These are phyloP conservation scores for Cyaniris semiargus DNA, from an alignment of 2,888 invertebrate genomes.

Conservation along the genomic window DNA sequence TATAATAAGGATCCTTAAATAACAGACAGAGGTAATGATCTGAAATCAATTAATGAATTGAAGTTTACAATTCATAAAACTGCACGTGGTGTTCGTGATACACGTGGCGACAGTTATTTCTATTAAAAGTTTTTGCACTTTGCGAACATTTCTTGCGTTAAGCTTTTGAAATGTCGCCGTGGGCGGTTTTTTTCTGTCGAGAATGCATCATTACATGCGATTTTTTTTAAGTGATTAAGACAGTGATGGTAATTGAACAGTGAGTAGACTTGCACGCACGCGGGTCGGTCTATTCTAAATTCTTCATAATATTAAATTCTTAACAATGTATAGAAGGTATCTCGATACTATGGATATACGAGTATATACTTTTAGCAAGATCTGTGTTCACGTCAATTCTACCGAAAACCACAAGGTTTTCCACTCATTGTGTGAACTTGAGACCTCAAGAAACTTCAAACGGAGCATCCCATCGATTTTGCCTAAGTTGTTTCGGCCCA, in stretches of 20 bases:
- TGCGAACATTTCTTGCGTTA: background rate
- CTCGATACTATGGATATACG: too few relatives aligned
- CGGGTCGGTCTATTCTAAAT: too few relatives aligned
- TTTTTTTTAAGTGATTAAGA: background rate
- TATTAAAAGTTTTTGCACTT: background rate
- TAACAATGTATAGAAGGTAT: too few relatives aligned
- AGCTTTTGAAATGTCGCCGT: background rate
- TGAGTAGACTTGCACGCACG: too few relatives aligned
- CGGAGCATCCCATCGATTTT: constrained; percentile 4
- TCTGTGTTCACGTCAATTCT: too few relatives aligned
- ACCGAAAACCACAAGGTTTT: background rate
- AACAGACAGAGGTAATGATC: too few relatives aligned
- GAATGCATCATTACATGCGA: background rate
- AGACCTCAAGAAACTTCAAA: constrained; percentile 6
- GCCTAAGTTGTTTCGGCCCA: constrained; percentile 8
- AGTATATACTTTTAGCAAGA: too few relatives aligned
- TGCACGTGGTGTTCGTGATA: background rate
- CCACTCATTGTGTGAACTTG: background rate
- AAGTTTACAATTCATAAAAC: too few relatives aligned
- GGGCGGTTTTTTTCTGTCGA: background rate
- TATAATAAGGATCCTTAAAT: too few relatives aligned
- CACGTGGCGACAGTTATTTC: background rate
- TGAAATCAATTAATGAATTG: too few relatives aligned
- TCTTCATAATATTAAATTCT: too few relatives aligned
- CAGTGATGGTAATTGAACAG: background rate